Evolutionary conservation across 2,797 vertebrate species (phyloP).

Genomic region (Liparis tanakae): DNA sequence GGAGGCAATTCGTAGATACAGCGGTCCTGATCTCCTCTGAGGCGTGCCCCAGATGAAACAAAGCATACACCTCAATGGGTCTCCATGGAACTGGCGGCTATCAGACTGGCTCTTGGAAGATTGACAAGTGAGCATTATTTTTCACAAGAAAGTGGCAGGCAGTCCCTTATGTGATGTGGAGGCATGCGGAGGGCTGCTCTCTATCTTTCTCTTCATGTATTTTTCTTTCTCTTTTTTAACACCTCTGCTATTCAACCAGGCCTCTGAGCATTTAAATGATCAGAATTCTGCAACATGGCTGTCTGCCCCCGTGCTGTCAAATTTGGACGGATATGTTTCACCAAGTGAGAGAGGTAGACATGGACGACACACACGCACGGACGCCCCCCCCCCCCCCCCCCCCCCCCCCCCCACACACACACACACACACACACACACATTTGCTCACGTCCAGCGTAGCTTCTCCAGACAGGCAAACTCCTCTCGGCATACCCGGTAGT

Average conservation of each 20-base stretch:
- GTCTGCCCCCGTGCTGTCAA: conserved; percentile 81
- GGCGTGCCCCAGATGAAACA: conserved; percentile 81
- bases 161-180: conserved; percentile 78
- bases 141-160: conserved; percentile 79
- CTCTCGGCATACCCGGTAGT: conserved; percentile 69
- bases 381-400: conserved; percentile 35
- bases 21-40: conserved; percentile 70
- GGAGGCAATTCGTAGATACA: conserved; percentile 62
- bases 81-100: conserved; percentile 73
- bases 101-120: conserved; percentile 79
- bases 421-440: conserved; percentile 37
- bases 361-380: conserved; percentile 57
- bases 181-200: conserved; percentile 75
- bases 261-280: conserved; percentile 84
- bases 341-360: conserved; percentile 80
- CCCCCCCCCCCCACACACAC: conserved; percentile 32
- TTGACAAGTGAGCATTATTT: conserved; percentile 85
- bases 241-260: conserved; percentile 76
- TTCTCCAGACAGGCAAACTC: conserved; percentile 76
- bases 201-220: conserved; percentile 62
- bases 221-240: conserved; percentile 71
- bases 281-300: conserved; percentile 82
- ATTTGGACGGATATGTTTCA: conserved; percentile 84
- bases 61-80: conserved; percentile 81
- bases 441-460: conserved; percentile 73